Evolutionary conservation across 2,113 vertebrate species (phyloP).

Genomic region (Himantopus leucocephalus): DNA sequence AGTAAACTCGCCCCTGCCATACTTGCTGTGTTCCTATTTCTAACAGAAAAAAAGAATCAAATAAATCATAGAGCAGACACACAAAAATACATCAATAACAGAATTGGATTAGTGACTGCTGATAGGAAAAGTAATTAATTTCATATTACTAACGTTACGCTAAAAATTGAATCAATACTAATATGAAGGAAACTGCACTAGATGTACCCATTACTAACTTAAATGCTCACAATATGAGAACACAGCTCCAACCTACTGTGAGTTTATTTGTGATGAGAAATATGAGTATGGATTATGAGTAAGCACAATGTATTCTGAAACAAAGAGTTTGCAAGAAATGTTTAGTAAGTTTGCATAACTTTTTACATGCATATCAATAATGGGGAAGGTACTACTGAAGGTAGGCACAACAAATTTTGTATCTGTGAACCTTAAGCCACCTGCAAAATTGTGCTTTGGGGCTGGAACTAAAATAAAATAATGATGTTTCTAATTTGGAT

Average conservation of each 20-base stretch:
- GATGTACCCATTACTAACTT: neutral
- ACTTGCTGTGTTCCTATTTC: neutral
- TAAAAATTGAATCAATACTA: neutral
- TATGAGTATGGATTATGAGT: neutral
- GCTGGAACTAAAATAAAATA: neutral
- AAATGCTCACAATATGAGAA: neutral
- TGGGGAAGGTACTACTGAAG: neutral
- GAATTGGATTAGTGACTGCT: neutral
- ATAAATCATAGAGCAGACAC: neutral
- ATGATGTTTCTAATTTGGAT: neutral
- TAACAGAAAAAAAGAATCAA: neutral
- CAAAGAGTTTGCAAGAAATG: neutral
- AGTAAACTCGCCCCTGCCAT: accelerated
- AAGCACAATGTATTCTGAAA: neutral
- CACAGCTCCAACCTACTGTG: neutral
- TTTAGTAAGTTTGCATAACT: neutral
- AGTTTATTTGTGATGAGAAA: neutral
- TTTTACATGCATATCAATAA: neutral
- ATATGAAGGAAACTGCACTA: neutral
- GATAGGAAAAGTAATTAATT: constrained; percentile 20
- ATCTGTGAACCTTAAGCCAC: neutral
- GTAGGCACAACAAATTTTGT: neutral
- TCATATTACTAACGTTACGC: neutral
- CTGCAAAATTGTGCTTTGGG: neutral
- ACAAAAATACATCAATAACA: neutral